These are phyloP conservation scores for Julus scandinavius DNA, from an alignment of 2,888 invertebrate genomes.

Conservation along the genomic window DNA sequence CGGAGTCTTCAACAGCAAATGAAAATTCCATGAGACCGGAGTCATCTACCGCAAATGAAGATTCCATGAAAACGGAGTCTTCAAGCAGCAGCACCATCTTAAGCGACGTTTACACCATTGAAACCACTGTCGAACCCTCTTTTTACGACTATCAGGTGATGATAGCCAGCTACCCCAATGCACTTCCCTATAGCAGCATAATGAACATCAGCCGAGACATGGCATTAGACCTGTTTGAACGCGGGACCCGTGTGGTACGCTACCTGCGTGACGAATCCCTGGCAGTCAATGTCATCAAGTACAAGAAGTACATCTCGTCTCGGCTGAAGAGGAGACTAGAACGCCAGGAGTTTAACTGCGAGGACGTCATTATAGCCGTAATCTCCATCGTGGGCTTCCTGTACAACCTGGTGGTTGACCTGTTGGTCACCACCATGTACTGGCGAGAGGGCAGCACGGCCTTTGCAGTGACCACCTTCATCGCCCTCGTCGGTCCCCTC, in stretches of 20 bases:
- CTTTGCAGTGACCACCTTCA: constrained; percentile 59
- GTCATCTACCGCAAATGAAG: not conserved
- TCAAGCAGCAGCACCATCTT: not conserved
- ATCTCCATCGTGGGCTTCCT: constrained; percentile 60
- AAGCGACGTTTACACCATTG: not conserved
- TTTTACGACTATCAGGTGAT: not conserved
- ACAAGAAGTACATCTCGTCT: constrained; percentile 3
- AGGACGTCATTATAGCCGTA: constrained; percentile 22
- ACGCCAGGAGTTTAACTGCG: constrained; percentile 30
- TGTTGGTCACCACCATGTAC: constrained; percentile 59
- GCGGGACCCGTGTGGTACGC: not conserved
- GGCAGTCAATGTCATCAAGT: constrained; percentile 40
- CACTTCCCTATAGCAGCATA: not conserved
- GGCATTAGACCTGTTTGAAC: not conserved
- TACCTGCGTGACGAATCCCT: constrained; percentile 49
- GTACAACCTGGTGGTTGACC: constrained; percentile 60
- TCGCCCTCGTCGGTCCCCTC: constrained; percentile 59
- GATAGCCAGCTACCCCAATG: not conserved
- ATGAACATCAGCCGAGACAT: constrained; percentile 33
- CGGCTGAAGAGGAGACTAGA: not conserved
- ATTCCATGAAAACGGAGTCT: not conserved
- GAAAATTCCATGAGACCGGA: no score
- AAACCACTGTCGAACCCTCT: not conserved
- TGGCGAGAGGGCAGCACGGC: constrained; percentile 57
- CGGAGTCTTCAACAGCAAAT: no score